Evolutionary conservation across 2,797 vertebrate genomes (phyloP).

Genomic region (Smutsia temminckii): DNA sequence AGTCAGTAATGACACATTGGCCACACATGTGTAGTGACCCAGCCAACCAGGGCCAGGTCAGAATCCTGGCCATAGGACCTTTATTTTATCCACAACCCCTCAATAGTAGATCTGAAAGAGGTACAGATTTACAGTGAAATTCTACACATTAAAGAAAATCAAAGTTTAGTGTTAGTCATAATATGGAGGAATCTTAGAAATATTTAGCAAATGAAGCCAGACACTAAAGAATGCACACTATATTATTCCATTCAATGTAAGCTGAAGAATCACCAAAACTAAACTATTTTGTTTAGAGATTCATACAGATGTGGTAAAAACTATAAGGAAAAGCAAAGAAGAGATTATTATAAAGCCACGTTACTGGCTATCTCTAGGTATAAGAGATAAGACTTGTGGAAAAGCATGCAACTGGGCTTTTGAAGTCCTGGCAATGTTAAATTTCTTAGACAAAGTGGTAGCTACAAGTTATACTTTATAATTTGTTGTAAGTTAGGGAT

Average conservation of each 20-base stretch:
- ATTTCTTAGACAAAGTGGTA: neutral
- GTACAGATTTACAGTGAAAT: neutral
- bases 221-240: neutral
- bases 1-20: too few species aligned
- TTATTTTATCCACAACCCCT: neutral
- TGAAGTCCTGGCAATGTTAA: neutral
- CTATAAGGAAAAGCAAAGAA: neutral
- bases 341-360: neutral
- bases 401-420: neutral
- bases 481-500: neutral
- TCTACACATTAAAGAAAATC: neutral
- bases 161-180: neutral
- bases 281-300: neutral
- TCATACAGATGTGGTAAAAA: neutral
- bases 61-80: too few species aligned
- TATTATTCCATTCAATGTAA: neutral
- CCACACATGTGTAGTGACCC: too few species aligned
- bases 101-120: neutral
- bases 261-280: neutral
- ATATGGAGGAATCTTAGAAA: neutral
- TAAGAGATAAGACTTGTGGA: neutral
- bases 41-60: too few species aligned
- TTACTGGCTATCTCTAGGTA: neutral
- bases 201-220: neutral
- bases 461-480: neutral